phyloP scores from a whole-genome alignment of 2,888 invertebrate genomes.

The Philereme vetulata region DNA sequence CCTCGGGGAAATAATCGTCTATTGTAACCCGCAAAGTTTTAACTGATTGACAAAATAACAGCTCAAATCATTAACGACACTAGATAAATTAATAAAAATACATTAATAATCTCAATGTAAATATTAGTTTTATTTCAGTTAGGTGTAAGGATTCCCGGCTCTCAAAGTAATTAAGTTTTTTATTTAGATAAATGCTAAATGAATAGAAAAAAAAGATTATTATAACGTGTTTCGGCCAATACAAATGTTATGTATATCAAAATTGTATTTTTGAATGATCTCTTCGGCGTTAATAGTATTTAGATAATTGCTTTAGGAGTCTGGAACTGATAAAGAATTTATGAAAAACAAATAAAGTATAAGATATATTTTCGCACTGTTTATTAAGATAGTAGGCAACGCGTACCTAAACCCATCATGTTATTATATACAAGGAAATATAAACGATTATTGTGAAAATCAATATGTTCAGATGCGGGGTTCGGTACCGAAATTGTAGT shows the following conservation, averaged over 20 bases:
- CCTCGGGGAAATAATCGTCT: conserved; percentile 24
- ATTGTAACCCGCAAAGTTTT: conserved; percentile 42
- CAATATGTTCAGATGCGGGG: conserved; percentile 25
- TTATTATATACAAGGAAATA: conserved; percentile 18
- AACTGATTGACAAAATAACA: conserved; percentile 59
- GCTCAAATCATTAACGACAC: conserved; percentile 80
- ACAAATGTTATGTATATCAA: conserved; percentile 79
- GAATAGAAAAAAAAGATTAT: conserved; percentile 64
- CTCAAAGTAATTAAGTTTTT: conserved; percentile 80
- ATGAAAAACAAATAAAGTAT: conserved; percentile 72
- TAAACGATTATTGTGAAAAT: conserved; percentile 3
- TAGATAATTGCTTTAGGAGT: conserved; percentile 82
- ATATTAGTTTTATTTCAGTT: conserved; percentile 72
- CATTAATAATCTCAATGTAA: conserved; percentile 80
- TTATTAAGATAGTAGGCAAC: conserved; percentile 58
- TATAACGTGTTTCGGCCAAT: conserved; percentile 79
- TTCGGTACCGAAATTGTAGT: conserved; percentile 29
- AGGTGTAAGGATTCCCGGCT: conserved; percentile 80
- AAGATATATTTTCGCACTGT: conserved; percentile 83
- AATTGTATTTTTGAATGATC: conserved; percentile 83
- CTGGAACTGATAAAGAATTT: conserved; percentile 81
- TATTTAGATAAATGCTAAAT: conserved; percentile 71
- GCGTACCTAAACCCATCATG: conserved; percentile 32
- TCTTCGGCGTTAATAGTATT: conserved; percentile 76
- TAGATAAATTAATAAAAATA: conserved; percentile 74